Evolutionary conservation across 2,113 vertebrate genomes (phyloP).

Genomic region (Melanerpes aurifrons): DNA sequence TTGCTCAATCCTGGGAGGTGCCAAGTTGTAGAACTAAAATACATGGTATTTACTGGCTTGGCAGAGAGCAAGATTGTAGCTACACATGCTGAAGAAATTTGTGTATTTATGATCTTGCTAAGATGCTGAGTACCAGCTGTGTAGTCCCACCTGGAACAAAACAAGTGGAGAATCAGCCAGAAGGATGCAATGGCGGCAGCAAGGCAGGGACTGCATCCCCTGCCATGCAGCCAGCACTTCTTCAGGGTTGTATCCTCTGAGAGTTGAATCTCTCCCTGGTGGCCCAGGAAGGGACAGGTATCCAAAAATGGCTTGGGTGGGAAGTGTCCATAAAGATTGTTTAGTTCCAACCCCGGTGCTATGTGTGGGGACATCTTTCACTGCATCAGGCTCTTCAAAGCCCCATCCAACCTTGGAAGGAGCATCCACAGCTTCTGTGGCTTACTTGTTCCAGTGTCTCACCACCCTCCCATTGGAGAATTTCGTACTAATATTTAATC

Average conservation of each 20-base stretch:
- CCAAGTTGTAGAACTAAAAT: background rate
- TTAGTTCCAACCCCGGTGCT: no score
- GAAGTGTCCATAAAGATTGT: no score
- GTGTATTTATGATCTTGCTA: background rate
- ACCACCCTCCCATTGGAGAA: no score
- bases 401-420: no score
- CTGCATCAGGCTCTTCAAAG: no score
- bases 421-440: no score
- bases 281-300: background rate
- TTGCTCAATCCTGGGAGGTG: background rate
- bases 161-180: background rate
- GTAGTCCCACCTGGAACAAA: background rate
- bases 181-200: background rate
- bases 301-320: no score
- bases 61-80: background rate
- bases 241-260: accelerated
- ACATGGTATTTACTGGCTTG: background rate
- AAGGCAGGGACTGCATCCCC: background rate
- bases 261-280: background rate
- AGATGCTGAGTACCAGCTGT: background rate
- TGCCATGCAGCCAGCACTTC: background rate
- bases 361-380: no score
- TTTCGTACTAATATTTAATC: no score
- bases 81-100: accelerated
- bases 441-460: no score